Evolutionary conservation across 2,888 invertebrate genomes (phyloP).

Genomic region (Patella caerulea): DNA sequence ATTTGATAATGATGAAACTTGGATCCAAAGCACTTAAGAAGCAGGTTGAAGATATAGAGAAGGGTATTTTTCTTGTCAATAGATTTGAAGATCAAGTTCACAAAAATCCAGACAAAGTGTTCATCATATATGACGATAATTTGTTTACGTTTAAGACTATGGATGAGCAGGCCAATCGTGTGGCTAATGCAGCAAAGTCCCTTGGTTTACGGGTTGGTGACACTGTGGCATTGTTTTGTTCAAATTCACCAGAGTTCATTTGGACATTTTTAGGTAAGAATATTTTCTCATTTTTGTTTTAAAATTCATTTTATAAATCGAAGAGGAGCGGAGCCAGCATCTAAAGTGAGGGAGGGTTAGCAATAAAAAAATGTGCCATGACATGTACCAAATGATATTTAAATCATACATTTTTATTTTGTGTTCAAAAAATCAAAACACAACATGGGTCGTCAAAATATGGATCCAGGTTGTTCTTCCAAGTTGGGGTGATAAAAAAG

Average conservation of each 20-base stretch:
- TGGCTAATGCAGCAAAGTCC: constrained; percentile 51
- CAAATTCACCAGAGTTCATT: constrained; percentile 63
- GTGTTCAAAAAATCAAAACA: too few species aligned
- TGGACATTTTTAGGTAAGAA: constrained; percentile 65
- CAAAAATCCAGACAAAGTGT: constrained; percentile 43
- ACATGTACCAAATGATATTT: too few species aligned
- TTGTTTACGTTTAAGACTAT: constrained; percentile 55
- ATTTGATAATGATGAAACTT: constrained; percentile 39
- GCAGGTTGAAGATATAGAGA: constrained; percentile 11
- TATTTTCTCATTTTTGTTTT: too few species aligned
- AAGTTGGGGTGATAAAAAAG: too few species aligned
- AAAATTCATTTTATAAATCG: too few species aligned
- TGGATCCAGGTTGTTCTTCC: too few species aligned
- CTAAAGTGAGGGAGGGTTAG: too few species aligned
- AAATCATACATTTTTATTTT: too few species aligned
- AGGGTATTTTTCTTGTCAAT: constrained; percentile 41
- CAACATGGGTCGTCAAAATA: too few species aligned
- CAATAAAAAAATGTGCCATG: too few species aligned
- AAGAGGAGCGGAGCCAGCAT: too few species aligned
- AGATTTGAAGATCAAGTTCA: constrained; percentile 49
- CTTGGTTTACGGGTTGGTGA: constrained; percentile 50
- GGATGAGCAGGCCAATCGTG: constrained; percentile 54
- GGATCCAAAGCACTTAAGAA: neutral
- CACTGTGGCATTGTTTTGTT: constrained; percentile 59
- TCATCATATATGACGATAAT: constrained; percentile 53